phyloP scores from a whole-genome alignment of 1,140 invertebrate species.

The Trypoxylus dichotomus region DNA sequence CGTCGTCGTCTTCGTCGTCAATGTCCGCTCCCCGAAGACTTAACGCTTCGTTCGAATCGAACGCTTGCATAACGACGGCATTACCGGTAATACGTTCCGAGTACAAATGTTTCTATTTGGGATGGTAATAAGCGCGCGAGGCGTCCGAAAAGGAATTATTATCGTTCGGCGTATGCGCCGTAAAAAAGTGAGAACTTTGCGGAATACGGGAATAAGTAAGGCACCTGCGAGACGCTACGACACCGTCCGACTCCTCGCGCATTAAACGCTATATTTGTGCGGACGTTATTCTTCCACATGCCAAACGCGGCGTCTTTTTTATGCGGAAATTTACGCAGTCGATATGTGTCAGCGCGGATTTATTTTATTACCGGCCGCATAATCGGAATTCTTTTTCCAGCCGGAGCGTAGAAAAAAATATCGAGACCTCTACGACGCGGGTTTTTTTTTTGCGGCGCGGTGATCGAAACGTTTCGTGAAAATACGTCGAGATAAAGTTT shows the following conservation, averaged over 20 bases:
- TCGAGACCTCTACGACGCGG: background rate
- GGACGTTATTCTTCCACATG: constrained; percentile 6
- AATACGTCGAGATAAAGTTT: too few relatives aligned
- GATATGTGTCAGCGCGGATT: constrained; percentile 20
- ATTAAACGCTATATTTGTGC: constrained; percentile 10
- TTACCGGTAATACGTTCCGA: background rate
- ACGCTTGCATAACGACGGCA: background rate
- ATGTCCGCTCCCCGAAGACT: background rate
- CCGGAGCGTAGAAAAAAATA: background rate
- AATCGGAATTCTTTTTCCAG: constrained; percentile 3
- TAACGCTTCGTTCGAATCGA: background rate
- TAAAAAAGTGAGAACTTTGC: constrained; percentile 24
- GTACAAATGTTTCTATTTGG: background rate
- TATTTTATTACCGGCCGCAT: constrained; percentile 21
- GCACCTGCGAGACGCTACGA: constrained; percentile 1
- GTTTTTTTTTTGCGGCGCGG: background rate
- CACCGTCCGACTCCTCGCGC: background rate
- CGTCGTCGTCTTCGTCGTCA: too few relatives aligned
- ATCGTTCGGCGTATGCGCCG: background rate
- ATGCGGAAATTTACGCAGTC: constrained; percentile 18
- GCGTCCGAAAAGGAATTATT: constrained; percentile 14
- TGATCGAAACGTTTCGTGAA: too few relatives aligned
- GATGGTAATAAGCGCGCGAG: background rate
- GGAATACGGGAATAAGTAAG: constrained; percentile 20
- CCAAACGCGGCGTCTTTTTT: constrained; percentile 13